These are phyloP conservation scores for Centropyge bicolor DNA, from an alignment of 2,797 vertebrate genomes.

Conservation along the genomic window DNA sequence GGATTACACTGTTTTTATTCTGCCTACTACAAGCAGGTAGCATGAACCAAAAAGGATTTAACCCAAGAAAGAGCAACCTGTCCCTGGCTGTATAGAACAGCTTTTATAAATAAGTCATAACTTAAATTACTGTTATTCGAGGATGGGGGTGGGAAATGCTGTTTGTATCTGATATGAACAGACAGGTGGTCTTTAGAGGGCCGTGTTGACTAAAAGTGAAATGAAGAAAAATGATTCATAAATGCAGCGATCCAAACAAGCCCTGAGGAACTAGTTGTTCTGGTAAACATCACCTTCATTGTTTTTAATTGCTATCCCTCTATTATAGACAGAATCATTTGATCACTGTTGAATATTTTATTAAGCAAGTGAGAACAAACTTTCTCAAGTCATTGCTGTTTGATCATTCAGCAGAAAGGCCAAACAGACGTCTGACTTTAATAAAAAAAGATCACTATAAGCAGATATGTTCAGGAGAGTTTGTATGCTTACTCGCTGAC, in stretches of 20 bases:
- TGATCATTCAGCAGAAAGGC: conserved; percentile 11
- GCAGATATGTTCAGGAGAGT: not conserved
- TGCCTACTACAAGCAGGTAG: not conserved
- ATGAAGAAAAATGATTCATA: conserved; percentile 27
- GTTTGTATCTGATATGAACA: conserved; percentile 53
- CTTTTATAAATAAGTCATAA: conserved; percentile 45
- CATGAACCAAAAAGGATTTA: not conserved
- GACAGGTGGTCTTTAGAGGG: conserved; percentile 62
- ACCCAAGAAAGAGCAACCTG: not conserved
- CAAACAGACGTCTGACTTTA: not conserved
- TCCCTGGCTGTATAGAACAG: conserved; percentile 1
- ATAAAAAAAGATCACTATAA: conserved; percentile 11
- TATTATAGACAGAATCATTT: not conserved
- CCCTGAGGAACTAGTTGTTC: conserved; percentile 17
- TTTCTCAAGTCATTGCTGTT: conserved; percentile 7
- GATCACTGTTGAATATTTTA: not conserved
- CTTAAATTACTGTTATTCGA: conserved; percentile 19
- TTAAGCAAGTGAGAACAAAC: not conserved
- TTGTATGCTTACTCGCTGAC: conserved; percentile 86
- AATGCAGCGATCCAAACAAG: conserved; percentile 42
- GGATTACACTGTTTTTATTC: conserved; percentile 7
- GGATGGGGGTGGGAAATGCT: not conserved
- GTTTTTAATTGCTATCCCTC: conserved; percentile 34
- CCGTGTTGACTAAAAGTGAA: conserved; percentile 33
- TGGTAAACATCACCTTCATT: conserved; percentile 28